Evolutionary conservation across 1,140 invertebrate species (phyloP), one percentile per base, ranked within the genome.

Genomic region (Ceratitis capitata): DNA sequence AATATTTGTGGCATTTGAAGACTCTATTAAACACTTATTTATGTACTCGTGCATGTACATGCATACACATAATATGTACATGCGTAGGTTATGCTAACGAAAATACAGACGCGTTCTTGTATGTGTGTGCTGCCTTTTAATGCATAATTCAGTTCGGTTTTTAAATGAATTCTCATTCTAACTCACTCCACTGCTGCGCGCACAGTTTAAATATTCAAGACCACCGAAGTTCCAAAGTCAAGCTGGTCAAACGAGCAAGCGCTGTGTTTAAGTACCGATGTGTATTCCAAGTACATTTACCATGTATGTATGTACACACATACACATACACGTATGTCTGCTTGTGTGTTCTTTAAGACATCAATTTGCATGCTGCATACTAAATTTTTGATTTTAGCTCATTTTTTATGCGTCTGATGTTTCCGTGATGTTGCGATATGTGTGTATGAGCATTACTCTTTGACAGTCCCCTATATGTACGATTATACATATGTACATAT

Each of bases 371-470:
- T 32, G 32, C 32, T 69, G 61, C 61, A 69, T 69, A 69, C 61
- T 39, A 19, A 69, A 69, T 69, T 35, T 69, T 69, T 61, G 23
- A n/a, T 32, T 58, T 69, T 32, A 35, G 3, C 61, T 69, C 35
- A 69, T 69, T 69, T 69, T 29, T 69, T 69, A 69, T 69, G 61
- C 61, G 19, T 29, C 19, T 69, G 61, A 69, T 69, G 61, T 35
- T 69, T 35, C 61, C 29, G 29, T 32, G 39, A 16, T 69, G 23
- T 39, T 29, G 14, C 14, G 29, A 39, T 69, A 69, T 39, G 19
- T 12, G 16, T 29, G 29, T 29, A 32, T 61, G 10, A 26, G 23
- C 14, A 49, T 26, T n/a, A 69, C 51, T 23, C 51, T 56, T 23
- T 56, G n/a, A n/a, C n/a, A n/a, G n/a, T n/a, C n/a, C n/a, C n/a